phyloP scores from a whole-genome alignment of 2,797 vertebrate species.

The Lithobates sylvaticus region DNA sequence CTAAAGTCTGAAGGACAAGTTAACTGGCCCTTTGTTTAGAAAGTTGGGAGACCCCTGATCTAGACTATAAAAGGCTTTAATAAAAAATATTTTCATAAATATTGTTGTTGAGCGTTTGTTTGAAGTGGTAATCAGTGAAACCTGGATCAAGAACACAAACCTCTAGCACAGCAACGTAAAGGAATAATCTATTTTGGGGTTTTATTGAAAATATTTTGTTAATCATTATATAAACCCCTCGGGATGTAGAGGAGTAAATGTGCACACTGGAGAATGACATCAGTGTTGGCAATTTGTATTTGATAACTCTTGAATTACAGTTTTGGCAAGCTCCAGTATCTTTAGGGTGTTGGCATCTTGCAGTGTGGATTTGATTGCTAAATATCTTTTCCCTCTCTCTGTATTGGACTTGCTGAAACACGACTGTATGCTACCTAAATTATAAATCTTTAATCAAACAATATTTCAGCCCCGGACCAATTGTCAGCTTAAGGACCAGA shows the following conservation, averaged over 20 bases:
- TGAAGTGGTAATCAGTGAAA: constrained; percentile 26
- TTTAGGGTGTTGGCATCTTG: constrained; percentile 54
- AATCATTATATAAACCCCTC: constrained; percentile 31
- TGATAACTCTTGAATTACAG: constrained; percentile 50
- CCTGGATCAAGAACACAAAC: constrained; percentile 28
- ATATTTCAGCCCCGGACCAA: too few relatives aligned
- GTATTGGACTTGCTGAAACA: constrained; percentile 54
- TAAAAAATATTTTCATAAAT: not conserved
- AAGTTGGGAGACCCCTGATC: too few relatives aligned
- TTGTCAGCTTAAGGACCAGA: too few relatives aligned
- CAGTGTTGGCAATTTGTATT: constrained; percentile 50
- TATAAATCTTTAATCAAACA: constrained; percentile 37
- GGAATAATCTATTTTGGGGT: constrained; percentile 13
- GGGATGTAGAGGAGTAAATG: constrained; percentile 19
- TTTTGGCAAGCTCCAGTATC: constrained; percentile 45
- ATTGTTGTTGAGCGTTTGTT: not conserved
- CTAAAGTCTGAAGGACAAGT: too few relatives aligned
- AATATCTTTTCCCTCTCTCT: constrained; percentile 45
- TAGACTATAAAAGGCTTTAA: not conserved
- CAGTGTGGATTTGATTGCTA: constrained; percentile 49
- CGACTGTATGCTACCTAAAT: constrained; percentile 46
- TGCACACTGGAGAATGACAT: constrained; percentile 42
- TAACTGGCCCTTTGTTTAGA: too few relatives aligned
- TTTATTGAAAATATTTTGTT: constrained; percentile 26
- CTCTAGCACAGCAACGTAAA: not conserved